A percentile compares a stretch with the other conserved stretches of the same genome.
Evolutionary conservation across 2,113 vertebrate species (phyloP).

Genomic region (Rhipidura dahli): DNA sequence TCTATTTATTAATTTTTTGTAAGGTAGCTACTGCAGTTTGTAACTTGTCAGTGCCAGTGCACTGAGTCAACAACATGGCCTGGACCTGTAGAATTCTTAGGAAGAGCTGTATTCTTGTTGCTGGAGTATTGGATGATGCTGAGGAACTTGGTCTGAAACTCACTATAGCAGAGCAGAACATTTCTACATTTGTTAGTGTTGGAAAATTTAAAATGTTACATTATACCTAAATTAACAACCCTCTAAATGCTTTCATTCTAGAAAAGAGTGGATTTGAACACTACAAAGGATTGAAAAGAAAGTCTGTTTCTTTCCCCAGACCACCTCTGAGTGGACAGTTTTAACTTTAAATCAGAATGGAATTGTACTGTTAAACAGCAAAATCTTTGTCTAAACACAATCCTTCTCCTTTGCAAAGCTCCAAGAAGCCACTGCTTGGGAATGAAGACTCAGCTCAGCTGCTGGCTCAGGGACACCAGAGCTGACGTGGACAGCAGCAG

Average conservation of each 20-base stretch:
- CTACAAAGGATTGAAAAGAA: neutral
- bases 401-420: neutral
- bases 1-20: neutral
- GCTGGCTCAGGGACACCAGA: neutral
- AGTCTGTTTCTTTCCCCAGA: neutral
- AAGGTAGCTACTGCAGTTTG: neutral
- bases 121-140: neutral
- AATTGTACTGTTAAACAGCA: neutral
- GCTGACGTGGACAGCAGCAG: accelerated
- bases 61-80: neutral
- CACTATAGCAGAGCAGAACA: neutral
- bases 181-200: neutral
- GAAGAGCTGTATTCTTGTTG: neutral
- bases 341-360: neutral
- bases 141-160: neutral
- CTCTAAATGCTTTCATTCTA: neutral
- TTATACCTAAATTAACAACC: neutral
- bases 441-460: neutral
- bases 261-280: neutral
- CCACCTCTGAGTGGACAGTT: neutral
- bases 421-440: neutral
- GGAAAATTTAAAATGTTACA: neutral
- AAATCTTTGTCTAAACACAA: neutral
- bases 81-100: neutral
- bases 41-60: neutral